Base-by-base conservation (phyloP, 1,140 invertebrate species). In the Zophobas morio region DNA sequence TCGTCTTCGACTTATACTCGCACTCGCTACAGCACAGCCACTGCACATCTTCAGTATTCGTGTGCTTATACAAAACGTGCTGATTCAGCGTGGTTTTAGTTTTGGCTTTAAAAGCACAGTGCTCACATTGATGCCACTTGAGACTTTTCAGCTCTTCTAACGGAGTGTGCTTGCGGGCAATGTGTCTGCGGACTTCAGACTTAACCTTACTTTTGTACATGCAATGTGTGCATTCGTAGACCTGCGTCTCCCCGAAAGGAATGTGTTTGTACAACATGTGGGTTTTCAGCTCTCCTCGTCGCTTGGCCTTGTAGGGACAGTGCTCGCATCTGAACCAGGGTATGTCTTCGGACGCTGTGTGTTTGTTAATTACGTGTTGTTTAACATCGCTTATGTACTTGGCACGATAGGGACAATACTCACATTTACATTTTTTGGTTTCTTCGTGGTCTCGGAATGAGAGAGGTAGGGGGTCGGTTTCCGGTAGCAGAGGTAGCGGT, bases 151-250 rank as follows among this genome's bases (percentile, higher is more conserved):
- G 49, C 2, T 51, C 49, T 20, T 51, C 49, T 2, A 20, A 20
- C 2, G 4, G 49, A 2, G 49, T 20, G 49, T 51, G 49, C 49
- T 51, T 51, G 3, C 49, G 49, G 49, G 2, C 20, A 5, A 51
- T 20, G 49, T 51, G 49, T 20, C 49, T 4, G 49, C 49, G 6
- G 4, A 51, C 6, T 20, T 51, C 49, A 5, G 49, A 51, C n/a
- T 51, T 51, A 5, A 51, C 49, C n/a, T 51, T 51, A 20, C 6
- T n/a, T 20, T 51, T 51, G 49, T 51, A 51, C 49, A 51, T n/a
- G n/a, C 49, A 51, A 5, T 51, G 49, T 2, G 49, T 51, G 49
- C 49, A 51, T 20, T 51, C 49, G 49, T 51, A 51, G n/a, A 51
- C 20, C 2, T 51, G 3, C 4, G 49, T 51, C 4, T 51, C 49